Percentiles rank a stretch among this genome's conserved stretches.
These are phyloP conservation scores for Tokudaia muenninki DNA, from an alignment of 2,797 vertebrate species.

Conservation along the genomic window DNA sequence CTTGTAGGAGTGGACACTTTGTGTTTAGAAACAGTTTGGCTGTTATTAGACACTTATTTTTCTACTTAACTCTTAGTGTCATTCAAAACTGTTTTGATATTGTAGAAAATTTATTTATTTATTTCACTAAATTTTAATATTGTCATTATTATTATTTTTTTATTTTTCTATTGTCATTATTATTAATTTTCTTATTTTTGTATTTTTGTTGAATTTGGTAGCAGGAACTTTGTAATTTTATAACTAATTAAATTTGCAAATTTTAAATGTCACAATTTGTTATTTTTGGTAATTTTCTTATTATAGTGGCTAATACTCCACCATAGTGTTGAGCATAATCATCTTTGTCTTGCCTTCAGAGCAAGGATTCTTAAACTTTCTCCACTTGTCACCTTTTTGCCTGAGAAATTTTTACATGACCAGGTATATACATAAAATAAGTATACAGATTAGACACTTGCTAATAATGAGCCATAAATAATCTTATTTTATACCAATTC, in stretches of 20 bases:
- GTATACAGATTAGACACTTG: not conserved
- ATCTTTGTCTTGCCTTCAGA: not conserved
- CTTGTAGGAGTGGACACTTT: not conserved
- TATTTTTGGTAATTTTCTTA: not conserved
- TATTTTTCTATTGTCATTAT: too few relatives aligned
- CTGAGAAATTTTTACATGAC: not conserved
- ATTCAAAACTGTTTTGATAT: not conserved
- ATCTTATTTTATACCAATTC: not conserved
- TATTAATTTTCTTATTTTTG: not conserved
- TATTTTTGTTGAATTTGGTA: not conserved
- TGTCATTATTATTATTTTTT: not conserved
- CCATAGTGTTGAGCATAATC: not conserved
- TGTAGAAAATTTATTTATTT: not conserved
- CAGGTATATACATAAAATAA: not conserved
- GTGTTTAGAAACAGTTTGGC: not conserved
- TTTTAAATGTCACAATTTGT: not conserved
- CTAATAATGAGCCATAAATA: not conserved
- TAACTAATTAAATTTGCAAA: not conserved
- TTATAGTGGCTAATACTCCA: not conserved
- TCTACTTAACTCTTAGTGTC: not conserved
- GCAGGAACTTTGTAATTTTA: not conserved
- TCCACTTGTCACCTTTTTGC: not conserved
- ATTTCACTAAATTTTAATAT: not conserved
- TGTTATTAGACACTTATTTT: not conserved
- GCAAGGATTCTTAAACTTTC: not conserved